phyloP scores from a whole-genome alignment of 2,888 invertebrate genomes.

The Uloborus plumipes region DNA sequence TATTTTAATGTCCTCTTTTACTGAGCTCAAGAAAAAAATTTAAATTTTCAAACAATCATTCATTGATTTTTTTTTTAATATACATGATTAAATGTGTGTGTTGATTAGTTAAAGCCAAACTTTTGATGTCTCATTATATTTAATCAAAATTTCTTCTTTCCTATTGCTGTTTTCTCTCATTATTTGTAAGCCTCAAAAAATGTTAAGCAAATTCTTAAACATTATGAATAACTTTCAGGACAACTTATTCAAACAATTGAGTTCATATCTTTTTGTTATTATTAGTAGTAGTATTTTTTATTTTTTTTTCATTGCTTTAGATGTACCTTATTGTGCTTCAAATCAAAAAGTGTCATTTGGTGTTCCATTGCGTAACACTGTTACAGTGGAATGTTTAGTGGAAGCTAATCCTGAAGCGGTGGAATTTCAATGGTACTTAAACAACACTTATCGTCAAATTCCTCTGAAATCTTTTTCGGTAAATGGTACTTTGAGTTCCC shows the following conservation, averaged over 20 bases:
- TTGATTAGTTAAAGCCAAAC: no score
- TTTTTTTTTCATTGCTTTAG: slow-evolving; percentile 51
- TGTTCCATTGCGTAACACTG: slow-evolving; percentile 87
- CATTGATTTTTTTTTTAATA: no score
- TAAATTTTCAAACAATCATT: no score
- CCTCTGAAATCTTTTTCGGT: slow-evolving; percentile 72
- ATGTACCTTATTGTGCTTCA: slow-evolving; percentile 67
- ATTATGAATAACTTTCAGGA: no score
- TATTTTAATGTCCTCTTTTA: no score
- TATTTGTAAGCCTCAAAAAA: no score
- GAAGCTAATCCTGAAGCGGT: slow-evolving; percentile 86
- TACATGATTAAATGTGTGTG: no score
- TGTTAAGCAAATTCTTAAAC: no score
- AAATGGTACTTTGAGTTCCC: slow-evolving; percentile 83
- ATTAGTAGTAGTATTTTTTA: background rate
- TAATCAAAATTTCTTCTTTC: no score
- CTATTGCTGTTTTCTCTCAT: no score
- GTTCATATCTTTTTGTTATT: background rate
- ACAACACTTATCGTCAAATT: slow-evolving; percentile 54
- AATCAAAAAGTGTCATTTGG: slow-evolving; percentile 76
- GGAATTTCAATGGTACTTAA: slow-evolving; percentile 64
- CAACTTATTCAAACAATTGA: background rate
- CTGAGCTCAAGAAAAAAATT: no score
- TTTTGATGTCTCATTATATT: no score
- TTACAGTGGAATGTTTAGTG: slow-evolving; percentile 88